phyloP scores from a whole-genome alignment of 2,888 invertebrate genomes.

The Cerceris ruficornis region DNA sequence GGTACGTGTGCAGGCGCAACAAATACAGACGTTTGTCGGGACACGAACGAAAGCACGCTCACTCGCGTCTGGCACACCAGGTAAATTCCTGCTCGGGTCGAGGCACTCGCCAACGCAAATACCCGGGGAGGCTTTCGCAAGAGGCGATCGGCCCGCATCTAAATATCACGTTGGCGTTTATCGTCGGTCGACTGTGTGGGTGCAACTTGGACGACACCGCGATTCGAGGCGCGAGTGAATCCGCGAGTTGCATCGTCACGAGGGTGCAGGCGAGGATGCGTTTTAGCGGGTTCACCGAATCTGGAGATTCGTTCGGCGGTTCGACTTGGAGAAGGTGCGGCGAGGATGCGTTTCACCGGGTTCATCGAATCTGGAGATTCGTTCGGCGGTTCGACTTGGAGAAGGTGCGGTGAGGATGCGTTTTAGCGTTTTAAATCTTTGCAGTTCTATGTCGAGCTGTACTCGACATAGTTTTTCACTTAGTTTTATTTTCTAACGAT shows the following conservation, averaged over 20 bases:
- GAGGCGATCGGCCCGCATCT: conserved; percentile 63
- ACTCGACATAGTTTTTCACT: too few relatives aligned
- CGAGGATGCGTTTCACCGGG: conserved; percentile 32
- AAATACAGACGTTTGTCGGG: neutral
- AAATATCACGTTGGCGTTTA: conserved; percentile 64
- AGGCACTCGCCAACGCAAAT: conserved; percentile 74
- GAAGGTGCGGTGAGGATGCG: neutral
- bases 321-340: conserved; percentile 5
- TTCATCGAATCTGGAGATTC: conserved; percentile 53
- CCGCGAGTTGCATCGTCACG: neutral
- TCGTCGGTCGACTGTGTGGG: conserved; percentile 44
- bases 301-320: conserved; percentile 50
- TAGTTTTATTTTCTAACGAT: too few relatives aligned
- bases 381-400: conserved; percentile 35
- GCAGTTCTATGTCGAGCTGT: too few relatives aligned
- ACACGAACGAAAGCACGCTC: neutral
- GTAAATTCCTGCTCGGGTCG: conserved; percentile 63
- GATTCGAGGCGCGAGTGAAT: conserved; percentile 21
- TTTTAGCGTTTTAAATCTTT: too few relatives aligned
- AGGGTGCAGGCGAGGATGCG: conserved; percentile 42
- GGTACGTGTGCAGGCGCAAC: too few relatives aligned
- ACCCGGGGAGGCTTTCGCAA: conserved; percentile 68
- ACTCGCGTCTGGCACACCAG: conserved; percentile 30
- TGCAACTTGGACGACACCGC: conserved; percentile 52
- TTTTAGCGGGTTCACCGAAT: conserved; percentile 58